Conservation (phyloP, 2,888 invertebrate genomes). For the Heliconius ismenius region DNA sequence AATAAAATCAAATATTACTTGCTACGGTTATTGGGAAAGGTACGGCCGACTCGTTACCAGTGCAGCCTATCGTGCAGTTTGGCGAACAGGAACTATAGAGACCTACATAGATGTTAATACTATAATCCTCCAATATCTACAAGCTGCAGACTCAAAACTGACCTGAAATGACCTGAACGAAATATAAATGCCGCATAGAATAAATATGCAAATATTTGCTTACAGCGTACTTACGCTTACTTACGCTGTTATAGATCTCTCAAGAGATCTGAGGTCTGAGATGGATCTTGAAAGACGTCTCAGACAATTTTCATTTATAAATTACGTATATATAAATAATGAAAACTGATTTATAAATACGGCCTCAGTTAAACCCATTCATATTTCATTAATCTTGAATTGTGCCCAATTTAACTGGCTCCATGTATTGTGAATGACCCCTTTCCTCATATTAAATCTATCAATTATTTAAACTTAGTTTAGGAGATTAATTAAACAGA, state of each 20-base stretch:
- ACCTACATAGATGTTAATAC: neutral
- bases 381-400: slow-evolving; percentile 55
- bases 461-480: slow-evolving; percentile 73
- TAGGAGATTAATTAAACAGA: slow-evolving; percentile 73
- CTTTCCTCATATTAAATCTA: slow-evolving; percentile 55
- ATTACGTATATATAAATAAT: too few species aligned
- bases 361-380: slow-evolving; percentile 13
- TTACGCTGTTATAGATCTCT: too few species aligned
- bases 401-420: slow-evolving; percentile 60
- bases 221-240: too few species aligned
- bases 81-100: neutral
- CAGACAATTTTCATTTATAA: too few species aligned
- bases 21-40: neutral
- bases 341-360: too few species aligned
- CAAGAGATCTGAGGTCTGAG: too few species aligned
- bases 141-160: neutral
- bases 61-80: neutral
- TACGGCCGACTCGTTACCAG: neutral
- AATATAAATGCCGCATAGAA: slow-evolving; percentile 14
- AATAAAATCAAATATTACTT: neutral
- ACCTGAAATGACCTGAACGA: neutral
- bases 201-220: slow-evolving; percentile 36
- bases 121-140: neutral
- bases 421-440: slow-evolving; percentile 50
- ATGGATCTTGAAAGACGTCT: too few species aligned